phyloP scores from a whole-genome alignment of 1,140 invertebrate genomes.

The Zelostemma sp. region DNA sequence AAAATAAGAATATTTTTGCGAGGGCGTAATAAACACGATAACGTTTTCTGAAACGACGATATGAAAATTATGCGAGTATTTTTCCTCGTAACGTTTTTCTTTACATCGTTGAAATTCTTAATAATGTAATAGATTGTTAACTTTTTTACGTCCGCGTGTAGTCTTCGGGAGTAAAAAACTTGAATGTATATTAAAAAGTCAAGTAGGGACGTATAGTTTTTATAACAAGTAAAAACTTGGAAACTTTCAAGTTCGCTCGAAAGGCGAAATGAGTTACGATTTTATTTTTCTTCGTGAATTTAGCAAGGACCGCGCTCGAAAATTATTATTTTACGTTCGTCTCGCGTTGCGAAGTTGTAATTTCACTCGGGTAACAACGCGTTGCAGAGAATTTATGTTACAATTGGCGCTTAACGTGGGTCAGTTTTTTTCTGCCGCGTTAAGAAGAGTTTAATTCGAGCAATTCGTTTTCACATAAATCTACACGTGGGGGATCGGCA shows the following conservation, averaged over 20 bases:
- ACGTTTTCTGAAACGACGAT: background rate
- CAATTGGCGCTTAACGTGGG: background rate
- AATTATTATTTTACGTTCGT: background rate
- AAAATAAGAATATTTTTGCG: background rate
- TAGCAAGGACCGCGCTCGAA: background rate
- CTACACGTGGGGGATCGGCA: constrained; percentile 1
- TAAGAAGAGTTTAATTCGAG: constrained; percentile 4
- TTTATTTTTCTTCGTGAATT: background rate
- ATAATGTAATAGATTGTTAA: constrained; percentile 13
- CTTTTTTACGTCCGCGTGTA: constrained; percentile 4
- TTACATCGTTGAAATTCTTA: background rate
- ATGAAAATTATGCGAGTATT: constrained; percentile 6
- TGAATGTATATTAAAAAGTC: constrained; percentile 5
- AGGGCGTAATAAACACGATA: background rate
- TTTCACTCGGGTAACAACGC: no score
- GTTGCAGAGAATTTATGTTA: background rate
- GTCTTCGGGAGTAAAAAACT: constrained; percentile 7
- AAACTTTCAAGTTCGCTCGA: background rate
- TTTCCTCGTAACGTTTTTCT: constrained; percentile 4
- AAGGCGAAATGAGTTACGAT: background rate
- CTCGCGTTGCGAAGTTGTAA: background rate
- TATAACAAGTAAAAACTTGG: constrained; percentile 3
- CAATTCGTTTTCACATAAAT: constrained; percentile 10
- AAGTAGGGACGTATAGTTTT: constrained; percentile 9
- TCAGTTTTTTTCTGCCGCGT: background rate